phyloP scores from a whole-genome alignment of 2,888 invertebrate species.

The Caenorhabditis sp. region DNA sequence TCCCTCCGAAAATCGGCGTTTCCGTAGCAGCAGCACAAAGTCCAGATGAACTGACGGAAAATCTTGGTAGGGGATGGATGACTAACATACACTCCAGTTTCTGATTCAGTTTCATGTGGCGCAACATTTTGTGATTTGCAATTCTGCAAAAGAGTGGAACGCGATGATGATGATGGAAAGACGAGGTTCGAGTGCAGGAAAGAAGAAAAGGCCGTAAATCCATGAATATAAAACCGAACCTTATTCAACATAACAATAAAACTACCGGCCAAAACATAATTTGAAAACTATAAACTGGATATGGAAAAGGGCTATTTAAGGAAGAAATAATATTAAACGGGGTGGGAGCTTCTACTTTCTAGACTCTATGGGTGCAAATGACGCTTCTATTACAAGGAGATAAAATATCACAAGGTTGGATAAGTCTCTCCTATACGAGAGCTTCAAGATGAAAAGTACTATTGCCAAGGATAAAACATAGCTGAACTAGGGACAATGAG shows the following conservation, averaged over 20 bases:
- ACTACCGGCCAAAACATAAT: not conserved
- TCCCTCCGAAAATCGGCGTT: slow-evolving; percentile 30
- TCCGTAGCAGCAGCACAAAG: not conserved
- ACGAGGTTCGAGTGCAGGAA: slow-evolving; percentile 6
- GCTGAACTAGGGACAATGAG: not conserved
- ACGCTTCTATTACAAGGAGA: no score
- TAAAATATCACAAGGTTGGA: not conserved
- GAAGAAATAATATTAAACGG: no score
- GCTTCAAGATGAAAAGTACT: not conserved
- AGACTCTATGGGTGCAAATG: no score
- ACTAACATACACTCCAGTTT: not conserved
- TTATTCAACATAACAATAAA: slow-evolving; percentile 10
- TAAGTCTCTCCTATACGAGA: slow-evolving; percentile 5
- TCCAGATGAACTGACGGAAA: slow-evolving; percentile 1
- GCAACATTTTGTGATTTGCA: slow-evolving; percentile 24
- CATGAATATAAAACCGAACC: not conserved
- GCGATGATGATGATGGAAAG: not conserved
- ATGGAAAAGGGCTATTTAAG: not conserved
- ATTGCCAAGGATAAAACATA: not conserved
- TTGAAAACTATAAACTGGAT: not conserved
- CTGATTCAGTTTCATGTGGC: slow-evolving; percentile 35
- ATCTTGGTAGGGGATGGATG: slow-evolving; percentile 16
- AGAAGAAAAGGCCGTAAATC: not conserved
- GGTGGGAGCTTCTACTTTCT: no score
- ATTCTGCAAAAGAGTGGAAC: slow-evolving; percentile 7